Conservation (phyloP, 2,888 invertebrate genomes). For the Hirtodrosophila trivittata region DNA sequence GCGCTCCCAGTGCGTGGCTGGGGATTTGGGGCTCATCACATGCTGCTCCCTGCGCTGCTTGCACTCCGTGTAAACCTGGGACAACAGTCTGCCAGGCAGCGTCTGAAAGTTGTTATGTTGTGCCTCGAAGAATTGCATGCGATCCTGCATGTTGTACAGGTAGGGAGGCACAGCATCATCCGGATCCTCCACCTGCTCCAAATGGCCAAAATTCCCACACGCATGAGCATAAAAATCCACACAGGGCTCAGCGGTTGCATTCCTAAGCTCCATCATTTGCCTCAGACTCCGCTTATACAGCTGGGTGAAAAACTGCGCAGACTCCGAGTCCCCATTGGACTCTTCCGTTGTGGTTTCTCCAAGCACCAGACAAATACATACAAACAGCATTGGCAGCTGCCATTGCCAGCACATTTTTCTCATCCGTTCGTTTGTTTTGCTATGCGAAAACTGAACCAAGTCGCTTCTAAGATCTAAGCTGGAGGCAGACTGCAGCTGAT, state of each 20-base stretch:
- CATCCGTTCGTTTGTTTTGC: slow-evolving; percentile 54
- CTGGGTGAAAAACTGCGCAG: slow-evolving; percentile 57
- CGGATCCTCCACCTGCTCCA: neutral
- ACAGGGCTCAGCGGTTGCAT: slow-evolving; percentile 69
- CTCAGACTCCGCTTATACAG: slow-evolving; percentile 72
- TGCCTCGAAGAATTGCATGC: slow-evolving; percentile 73
- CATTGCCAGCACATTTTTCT: slow-evolving; percentile 37
- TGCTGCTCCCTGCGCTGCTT: slow-evolving; percentile 33
- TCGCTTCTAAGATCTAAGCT: slow-evolving; percentile 13
- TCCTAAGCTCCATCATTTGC: slow-evolving; percentile 64
- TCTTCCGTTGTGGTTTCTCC: slow-evolving; percentile 5
- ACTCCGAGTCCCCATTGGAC: slow-evolving; percentile 20
- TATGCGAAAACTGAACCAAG: slow-evolving; percentile 53
- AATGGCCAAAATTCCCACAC: slow-evolving; percentile 66
- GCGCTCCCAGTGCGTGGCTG: slow-evolving; percentile 44
- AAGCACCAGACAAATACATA: slow-evolving; percentile 9
- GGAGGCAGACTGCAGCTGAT: slow-evolving; percentile 41
- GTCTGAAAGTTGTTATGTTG: slow-evolving; percentile 68
- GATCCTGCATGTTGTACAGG: slow-evolving; percentile 79
- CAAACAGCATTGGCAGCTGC: slow-evolving; percentile 33
- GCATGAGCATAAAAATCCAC: slow-evolving; percentile 80
- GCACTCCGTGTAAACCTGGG: slow-evolving; percentile 73
- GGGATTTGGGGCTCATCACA: slow-evolving; percentile 1
- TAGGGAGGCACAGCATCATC: slow-evolving; percentile 70
- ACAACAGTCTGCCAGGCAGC: slow-evolving; percentile 62